phyloP scores from a whole-genome alignment of 1,140 invertebrate genomes.

The Ephestia elutella region DNA sequence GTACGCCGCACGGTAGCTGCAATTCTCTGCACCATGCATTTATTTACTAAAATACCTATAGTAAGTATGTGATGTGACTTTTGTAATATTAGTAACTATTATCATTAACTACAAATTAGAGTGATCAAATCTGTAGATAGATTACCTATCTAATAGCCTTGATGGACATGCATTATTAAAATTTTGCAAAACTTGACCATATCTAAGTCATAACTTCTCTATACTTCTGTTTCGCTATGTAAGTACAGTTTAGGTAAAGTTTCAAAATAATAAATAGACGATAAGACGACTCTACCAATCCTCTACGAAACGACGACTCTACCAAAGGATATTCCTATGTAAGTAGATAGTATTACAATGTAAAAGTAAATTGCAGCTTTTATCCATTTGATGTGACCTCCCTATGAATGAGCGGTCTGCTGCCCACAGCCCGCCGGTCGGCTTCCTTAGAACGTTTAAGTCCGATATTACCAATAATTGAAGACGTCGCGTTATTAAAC shows the following conservation, averaged over 20 bases:
- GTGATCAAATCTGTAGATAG: too few relatives aligned
- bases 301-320: too few relatives aligned
- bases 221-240: too few relatives aligned
- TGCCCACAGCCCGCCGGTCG: slow-evolving; percentile 33
- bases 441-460: slow-evolving; percentile 67
- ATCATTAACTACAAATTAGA: too few relatives aligned
- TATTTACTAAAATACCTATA: slow-evolving; percentile 18
- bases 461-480: slow-evolving; percentile 70
- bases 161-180: too few relatives aligned
- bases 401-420: slow-evolving; percentile 32
- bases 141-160: too few relatives aligned
- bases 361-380: slow-evolving; percentile 2
- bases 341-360: background rate
- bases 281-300: too few relatives aligned
- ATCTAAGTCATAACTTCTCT: too few relatives aligned
- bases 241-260: too few relatives aligned
- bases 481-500: slow-evolving; percentile 56
- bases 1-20: slow-evolving; percentile 51
- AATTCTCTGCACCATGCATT: slow-evolving; percentile 10
- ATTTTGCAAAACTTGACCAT: too few relatives aligned
- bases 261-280: too few relatives aligned
- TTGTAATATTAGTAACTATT: background rate
- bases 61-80: slow-evolving; percentile 13
- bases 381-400: slow-evolving; percentile 20
- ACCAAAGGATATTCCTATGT: background rate